Evolutionary conservation across 2,797 vertebrate genomes (phyloP), one percentile per base, ranked within the genome.

Genomic region (Buceros bicornis): DNA sequence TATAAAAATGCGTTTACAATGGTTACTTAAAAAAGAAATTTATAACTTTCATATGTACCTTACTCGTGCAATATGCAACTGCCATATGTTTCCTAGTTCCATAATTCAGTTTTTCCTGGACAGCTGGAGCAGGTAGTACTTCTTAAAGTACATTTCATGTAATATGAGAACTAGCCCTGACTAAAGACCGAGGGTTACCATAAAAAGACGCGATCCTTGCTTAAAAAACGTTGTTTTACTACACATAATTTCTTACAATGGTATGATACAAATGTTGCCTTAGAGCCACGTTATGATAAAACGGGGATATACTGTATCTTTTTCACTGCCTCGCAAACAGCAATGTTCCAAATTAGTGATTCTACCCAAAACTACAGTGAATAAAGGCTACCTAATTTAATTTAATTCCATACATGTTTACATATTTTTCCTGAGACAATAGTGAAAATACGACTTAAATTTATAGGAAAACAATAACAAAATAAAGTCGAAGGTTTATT

Each of bases 31-130:
- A 97, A 97, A 98, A 97, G 95, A 98, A 97, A 98, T 98, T 98
- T 98, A 98, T 98, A 98, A 98, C 98, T 98, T 98, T 98, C 98
- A 98, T 98, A 98, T 98, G 97, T 98, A 97, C 97, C 97, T 98
- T 98, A 95, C 96, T 96, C 89, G 88, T 66, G 96, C 98, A 98
- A 98, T 97, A 97, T 96, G 97, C 97, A 97, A 97, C 96, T 90
- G 95, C 98, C 98, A 97, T 98, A 97, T 98, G 98, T 98, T 98
- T 98, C 98, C 97, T 97, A 97, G 97, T 97, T 97, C 95, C 97
- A 98, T 97, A 97, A 98, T 97, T 98, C 97, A 97, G 97, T 96
- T 98, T 97, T 98, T 98, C 97, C 97, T 95, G 97, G 97, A 98
- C 97, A 98, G 98, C 97, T 98, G 98, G 97, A 98, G 97, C 97